Conservation (phyloP, 2,797 vertebrate genomes). For the Diceros bicornis region DNA sequence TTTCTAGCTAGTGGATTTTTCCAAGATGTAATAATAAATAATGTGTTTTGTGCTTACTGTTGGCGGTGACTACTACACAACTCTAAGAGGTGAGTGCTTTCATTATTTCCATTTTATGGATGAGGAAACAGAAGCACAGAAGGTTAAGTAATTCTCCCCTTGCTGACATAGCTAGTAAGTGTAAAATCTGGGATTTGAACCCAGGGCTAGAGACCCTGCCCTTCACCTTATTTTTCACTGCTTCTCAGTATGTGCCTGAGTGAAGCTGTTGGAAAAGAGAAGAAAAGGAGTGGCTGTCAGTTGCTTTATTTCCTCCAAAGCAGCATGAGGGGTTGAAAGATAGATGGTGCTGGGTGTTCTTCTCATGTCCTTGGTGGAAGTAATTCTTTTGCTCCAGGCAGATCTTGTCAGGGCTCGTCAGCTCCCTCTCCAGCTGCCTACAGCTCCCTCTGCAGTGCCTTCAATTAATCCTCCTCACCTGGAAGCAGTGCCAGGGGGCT, state of each 20-base stretch:
- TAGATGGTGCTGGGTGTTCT: background rate
- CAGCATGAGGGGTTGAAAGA: background rate
- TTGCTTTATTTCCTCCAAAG: background rate
- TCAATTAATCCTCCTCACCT: background rate
- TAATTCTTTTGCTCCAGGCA: slow-evolving; percentile 15
- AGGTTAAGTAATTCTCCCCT: background rate
- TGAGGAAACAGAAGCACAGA: background rate
- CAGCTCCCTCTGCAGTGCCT: background rate
- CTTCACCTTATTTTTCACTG: background rate
- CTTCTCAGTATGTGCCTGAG: background rate
- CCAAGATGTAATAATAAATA: background rate
- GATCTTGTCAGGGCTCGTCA: background rate
- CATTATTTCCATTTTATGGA: background rate
- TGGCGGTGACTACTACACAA: background rate
- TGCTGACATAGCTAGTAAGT: background rate
- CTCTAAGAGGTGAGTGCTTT: background rate
- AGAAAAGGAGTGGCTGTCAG: background rate
- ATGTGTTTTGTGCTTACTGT: background rate
- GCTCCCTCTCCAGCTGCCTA: background rate
- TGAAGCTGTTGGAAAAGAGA: background rate
- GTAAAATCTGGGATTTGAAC: background rate
- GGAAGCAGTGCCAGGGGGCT: background rate
- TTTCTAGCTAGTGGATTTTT: background rate
- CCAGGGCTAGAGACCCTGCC: background rate
- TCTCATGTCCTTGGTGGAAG: background rate